These are phyloP conservation scores for Muscicapa comitata DNA, from an alignment of 2,797 vertebrate species.

Conservation along the genomic window DNA sequence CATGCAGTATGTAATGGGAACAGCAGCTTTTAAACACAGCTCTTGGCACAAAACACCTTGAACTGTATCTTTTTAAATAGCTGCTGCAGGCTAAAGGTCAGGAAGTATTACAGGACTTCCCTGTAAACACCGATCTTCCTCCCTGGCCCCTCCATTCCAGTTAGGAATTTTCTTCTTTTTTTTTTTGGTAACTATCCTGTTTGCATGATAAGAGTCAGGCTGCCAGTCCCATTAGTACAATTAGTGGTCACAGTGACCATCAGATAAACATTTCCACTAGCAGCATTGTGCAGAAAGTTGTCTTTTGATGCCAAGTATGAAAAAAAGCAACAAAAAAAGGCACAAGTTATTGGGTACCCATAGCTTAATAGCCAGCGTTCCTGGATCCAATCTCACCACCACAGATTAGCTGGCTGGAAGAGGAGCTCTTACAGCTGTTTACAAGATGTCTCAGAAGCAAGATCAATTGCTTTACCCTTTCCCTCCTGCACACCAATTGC, in stretches of 20 bases:
- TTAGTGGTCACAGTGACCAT: slow-evolving; percentile 21
- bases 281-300: background rate
- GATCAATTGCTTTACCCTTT: slow-evolving; percentile 20
- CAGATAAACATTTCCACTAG: slow-evolving; percentile 47
- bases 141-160: background rate
- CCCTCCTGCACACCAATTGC: background rate
- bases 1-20: background rate
- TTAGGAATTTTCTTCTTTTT: background rate
- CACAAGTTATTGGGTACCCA: background rate
- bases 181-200: background rate
- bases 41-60: slow-evolving; percentile 4
- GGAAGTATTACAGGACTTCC: slow-evolving; percentile 46
- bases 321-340: background rate
- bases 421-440: slow-evolving; percentile 54
- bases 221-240: background rate
- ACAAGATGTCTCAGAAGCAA: slow-evolving; percentile 45
- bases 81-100: slow-evolving; percentile 33
- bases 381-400: slow-evolving; percentile 29
- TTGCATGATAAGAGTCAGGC: background rate
- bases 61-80: slow-evolving; percentile 26
- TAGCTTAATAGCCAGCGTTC: background rate
- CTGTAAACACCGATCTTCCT: slow-evolving; percentile 31
- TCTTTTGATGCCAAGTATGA: background rate
- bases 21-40: background rate
- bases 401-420: slow-evolving; percentile 30